Evolutionary conservation across 2,113 vertebrate genomes (phyloP).

Genomic region (Emydocephalus ijimae): DNA sequence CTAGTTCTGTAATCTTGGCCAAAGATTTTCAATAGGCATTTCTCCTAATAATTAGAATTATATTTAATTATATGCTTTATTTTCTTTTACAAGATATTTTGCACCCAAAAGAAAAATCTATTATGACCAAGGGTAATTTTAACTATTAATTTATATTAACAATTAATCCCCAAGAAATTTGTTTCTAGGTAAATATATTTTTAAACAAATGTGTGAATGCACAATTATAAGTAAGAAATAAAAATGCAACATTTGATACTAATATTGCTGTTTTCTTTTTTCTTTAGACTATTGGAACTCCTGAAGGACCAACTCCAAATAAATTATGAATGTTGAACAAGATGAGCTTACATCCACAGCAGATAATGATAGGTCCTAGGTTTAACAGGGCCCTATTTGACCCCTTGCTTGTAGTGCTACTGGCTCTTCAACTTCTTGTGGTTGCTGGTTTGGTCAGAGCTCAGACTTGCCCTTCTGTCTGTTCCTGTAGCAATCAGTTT

Average conservation of each 20-base stretch:
- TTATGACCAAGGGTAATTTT: not conserved
- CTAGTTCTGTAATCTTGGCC: not conserved
- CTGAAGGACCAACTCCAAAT: slow-evolving; percentile 89
- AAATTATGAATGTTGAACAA: slow-evolving; percentile 99
- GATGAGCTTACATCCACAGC: slow-evolving; percentile 99
- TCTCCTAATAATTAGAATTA: not conserved
- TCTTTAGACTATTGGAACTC: slow-evolving; percentile 78
- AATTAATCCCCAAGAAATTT: not conserved
- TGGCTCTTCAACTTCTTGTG: slow-evolving; percentile 97
- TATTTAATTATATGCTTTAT: not conserved
- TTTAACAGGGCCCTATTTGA: slow-evolving; percentile 99
- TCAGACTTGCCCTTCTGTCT: slow-evolving; percentile 97
- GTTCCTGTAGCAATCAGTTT: slow-evolving; percentile 99
- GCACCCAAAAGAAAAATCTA: not conserved
- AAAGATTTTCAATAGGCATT: not conserved
- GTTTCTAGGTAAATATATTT: not conserved
- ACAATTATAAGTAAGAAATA: not conserved
- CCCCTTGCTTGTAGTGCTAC: slow-evolving; percentile 97
- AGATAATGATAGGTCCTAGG: slow-evolving; percentile 99
- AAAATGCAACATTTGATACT: slow-evolving; percentile 16
- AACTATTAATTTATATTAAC: not conserved
- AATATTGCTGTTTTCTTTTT: slow-evolving; percentile 51
- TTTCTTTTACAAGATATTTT: not conserved
- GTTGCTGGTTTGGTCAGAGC: slow-evolving; percentile 96
- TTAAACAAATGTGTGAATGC: not conserved